Base-by-base conservation (phyloP, 2,113 vertebrate species). In the Formicarius rufipectus region DNA sequence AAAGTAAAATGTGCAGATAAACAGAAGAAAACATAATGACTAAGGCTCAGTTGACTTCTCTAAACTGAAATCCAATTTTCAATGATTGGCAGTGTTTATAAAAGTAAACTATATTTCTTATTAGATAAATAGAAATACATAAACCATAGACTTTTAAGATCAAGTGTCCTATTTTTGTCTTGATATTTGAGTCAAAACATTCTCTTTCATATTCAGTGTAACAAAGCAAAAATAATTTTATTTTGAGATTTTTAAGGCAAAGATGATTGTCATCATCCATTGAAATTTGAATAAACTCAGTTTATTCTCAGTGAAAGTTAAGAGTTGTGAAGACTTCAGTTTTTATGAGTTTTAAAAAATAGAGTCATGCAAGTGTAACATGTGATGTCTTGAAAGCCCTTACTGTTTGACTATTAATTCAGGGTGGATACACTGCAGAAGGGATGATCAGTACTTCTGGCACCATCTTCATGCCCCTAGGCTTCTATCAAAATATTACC, bases 311-410 rank as follows among this genome's bases (percentile, higher is more conserved):
- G 17, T 53, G 39, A 53, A 89, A 92, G 73, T 14, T 45, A 28
- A 35, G 23, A 39, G 6, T 42, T 58, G 5, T 55, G 37, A 78
- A 42, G 7, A 23, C 14, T 55, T 78, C 10, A 8, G 4, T 9
- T 87, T 84, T 72, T 55, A 11, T 44, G 18, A 40, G 50, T 52
- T 76, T 77, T n/a, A 40, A n/a, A 74, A 74, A 80, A 67, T 21
- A 27, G 27, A 67, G n/a, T 59, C 24, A 14, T 64, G 12, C 30
- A 59, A 55, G 8, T 50, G 23, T 1, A 1, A 6, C 1, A 2
- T 33, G 6, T 55, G 66, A 58, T 3, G 0, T 35, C 45, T 23
- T 8, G 6, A 73, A 87, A 40, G 10, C 24, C 55, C 9, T 89
- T 78, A 8, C 23, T 64, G 21, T 78, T 39, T 72, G 28, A 72